These are phyloP conservation scores for Ctena decussata DNA, from an alignment of 2,888 invertebrate genomes.

Conservation along the genomic window DNA sequence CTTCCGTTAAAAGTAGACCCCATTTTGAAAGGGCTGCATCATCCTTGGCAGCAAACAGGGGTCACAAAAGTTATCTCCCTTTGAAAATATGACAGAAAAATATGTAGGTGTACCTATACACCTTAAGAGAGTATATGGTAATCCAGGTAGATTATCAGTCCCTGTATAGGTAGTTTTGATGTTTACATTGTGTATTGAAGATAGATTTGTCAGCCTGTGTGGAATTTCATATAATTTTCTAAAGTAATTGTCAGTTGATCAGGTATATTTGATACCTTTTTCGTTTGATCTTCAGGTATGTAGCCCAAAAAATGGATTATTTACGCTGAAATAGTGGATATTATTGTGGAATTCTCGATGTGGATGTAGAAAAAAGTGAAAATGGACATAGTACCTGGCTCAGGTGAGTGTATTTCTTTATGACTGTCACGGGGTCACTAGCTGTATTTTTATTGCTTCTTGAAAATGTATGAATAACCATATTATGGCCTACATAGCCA, in stretches of 20 bases:
- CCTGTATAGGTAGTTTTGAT: conserved; percentile 1
- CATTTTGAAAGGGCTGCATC: too few species aligned
- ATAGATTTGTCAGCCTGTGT: background rate
- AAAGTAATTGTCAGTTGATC: background rate
- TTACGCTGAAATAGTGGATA: background rate
- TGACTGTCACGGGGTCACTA: background rate
- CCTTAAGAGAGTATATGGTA: background rate
- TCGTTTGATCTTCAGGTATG: background rate
- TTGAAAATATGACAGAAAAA: too few species aligned
- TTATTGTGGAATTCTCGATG: background rate
- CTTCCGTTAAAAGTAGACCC: too few species aligned
- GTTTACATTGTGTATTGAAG: background rate
- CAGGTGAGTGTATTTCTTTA: background rate
- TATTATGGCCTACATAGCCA: too few species aligned
- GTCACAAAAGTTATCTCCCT: too few species aligned
- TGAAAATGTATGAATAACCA: too few species aligned
- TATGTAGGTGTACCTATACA: too few species aligned
- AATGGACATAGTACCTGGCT: background rate
- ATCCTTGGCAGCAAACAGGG: too few species aligned
- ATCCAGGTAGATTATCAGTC: conserved; percentile 8
- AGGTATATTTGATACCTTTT: background rate
- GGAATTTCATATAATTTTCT: conserved; percentile 5
- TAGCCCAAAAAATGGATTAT: background rate
- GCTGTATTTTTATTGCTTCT: too few species aligned
- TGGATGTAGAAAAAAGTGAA: background rate